Evolutionary conservation across 2,797 vertebrate species (phyloP), one percentile per base, ranked within the genome.

Genomic region (Periparus ater): DNA sequence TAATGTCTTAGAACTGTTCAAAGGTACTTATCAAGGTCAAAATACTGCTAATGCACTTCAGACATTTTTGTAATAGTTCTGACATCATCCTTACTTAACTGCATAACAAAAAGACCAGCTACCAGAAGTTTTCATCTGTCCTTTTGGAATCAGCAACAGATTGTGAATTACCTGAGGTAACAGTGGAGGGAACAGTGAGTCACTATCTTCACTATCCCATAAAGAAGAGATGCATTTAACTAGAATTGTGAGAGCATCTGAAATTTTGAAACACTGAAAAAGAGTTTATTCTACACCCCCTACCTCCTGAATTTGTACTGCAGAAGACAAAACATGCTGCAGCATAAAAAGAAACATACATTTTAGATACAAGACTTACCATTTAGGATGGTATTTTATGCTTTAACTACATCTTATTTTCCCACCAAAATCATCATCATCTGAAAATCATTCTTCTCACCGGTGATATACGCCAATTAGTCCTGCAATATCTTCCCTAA

Each of bases 361-460:
- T 75, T 92, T 44, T 67, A 75, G 12, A 54, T 16, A 62, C 13
- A 78, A 68, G 16, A 50, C 65, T 58, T 58, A 71, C 34, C 18
- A 26, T 51, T 60, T 67, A 67, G 67, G 34, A 85, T 22, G 42
- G 22, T 44, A 55, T 61, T 92, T 74, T 78, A 51, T 53, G 60
- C 44, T 88, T 82, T 75, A 92, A 47, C 36, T 78, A 81, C 38
- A 48, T 91, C 77, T 65, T 89, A 38, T 72, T 85, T 87, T 93
- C 38, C 36, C 45, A 87, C 13, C 42, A 57, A 83, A 93, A 85
- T 53, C 1, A 3, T 0, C 13, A 73, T 3, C 22, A 88, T 25
- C 65, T 82, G 48, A 57, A 93, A 94, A 71, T 23, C 30, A 78
- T 38, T 71, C 54, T 77, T 89, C 65, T 67, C 53, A n/a, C 36